These are phyloP conservation scores for Bufo bufo DNA, from an alignment of 2,113 vertebrate genomes.

Conservation along the genomic window DNA sequence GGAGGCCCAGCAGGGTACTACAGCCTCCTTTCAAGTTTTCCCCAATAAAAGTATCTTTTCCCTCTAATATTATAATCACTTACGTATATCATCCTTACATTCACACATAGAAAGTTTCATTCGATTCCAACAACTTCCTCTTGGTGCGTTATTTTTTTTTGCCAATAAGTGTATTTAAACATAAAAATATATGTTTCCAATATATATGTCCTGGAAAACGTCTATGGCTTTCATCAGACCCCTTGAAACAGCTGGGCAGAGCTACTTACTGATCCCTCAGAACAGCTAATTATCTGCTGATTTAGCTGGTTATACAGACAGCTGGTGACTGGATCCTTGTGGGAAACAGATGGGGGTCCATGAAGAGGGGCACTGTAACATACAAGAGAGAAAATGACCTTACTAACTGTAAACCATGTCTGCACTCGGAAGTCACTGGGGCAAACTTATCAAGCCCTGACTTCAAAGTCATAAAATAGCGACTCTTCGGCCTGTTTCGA, in stretches of 20 bases:
- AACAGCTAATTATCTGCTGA: constrained; percentile 62
- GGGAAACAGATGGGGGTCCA: constrained; percentile 44
- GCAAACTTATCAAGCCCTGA: too few species aligned
- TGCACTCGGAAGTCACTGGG: too few species aligned
- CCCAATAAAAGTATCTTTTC: too few species aligned
- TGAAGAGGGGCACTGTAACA: constrained; percentile 39
- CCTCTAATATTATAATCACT: too few species aligned
- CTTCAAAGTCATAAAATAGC: too few species aligned
- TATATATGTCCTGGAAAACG: neutral
- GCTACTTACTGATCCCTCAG: constrained; percentile 62
- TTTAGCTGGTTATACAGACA: constrained; percentile 59
- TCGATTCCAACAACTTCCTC: too few species aligned
- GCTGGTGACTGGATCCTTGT: constrained; percentile 58
- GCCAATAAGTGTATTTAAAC: neutral
- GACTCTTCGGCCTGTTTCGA: too few species aligned
- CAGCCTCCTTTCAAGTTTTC: too few species aligned
- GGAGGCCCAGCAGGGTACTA: too few species aligned
- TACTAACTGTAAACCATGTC: neutral
- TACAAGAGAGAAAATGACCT: neutral
- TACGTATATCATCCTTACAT: too few species aligned
- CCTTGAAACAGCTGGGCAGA: neutral
- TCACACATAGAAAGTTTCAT: too few species aligned
- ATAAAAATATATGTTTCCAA: neutral
- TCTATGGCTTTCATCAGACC: neutral
- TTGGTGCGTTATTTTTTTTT: too few species aligned